Evolutionary conservation across 2,888 invertebrate genomes (phyloP).

Genomic region (Arge pagana): DNA sequence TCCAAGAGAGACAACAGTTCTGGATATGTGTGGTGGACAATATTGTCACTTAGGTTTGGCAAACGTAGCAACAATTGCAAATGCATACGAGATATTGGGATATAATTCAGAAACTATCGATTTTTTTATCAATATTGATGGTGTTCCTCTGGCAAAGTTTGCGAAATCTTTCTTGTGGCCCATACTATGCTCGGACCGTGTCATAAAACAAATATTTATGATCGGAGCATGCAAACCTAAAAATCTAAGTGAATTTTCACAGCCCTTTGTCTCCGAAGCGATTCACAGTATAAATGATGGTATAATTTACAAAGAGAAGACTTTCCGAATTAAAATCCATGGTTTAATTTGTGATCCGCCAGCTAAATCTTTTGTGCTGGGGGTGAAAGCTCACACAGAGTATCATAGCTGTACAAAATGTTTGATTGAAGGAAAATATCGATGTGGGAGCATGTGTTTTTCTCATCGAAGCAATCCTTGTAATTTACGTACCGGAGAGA

Average conservation of each 20-base stretch:
- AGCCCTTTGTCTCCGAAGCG: conserved; percentile 5
- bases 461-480: neutral
- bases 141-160: neutral
- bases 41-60: conserved; percentile 15
- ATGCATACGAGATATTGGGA: neutral
- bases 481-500: neutral
- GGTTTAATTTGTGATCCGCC: conserved; percentile 29
- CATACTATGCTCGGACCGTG: conserved; percentile 4
- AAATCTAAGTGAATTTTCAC: neutral
- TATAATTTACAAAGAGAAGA: neutral
- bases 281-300: neutral
- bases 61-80: neutral
- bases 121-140: conserved; percentile 3
- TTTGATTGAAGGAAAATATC: conserved; percentile 24
- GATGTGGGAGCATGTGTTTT: conserved; percentile 1
- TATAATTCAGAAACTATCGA: neutral
- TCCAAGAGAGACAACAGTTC: neutral
- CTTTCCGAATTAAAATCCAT: conserved; percentile 6
- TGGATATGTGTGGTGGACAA: conserved; percentile 1
- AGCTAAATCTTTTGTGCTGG: conserved; percentile 26
- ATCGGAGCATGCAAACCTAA: conserved; percentile 11
- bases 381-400: conserved; percentile 27
- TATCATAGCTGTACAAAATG: conserved; percentile 33
- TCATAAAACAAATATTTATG: conserved; percentile 5
- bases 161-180: conserved; percentile 7